Evolutionary conservation across 2,888 invertebrate species (phyloP).

Genomic region (Ceramica pisi): DNA sequence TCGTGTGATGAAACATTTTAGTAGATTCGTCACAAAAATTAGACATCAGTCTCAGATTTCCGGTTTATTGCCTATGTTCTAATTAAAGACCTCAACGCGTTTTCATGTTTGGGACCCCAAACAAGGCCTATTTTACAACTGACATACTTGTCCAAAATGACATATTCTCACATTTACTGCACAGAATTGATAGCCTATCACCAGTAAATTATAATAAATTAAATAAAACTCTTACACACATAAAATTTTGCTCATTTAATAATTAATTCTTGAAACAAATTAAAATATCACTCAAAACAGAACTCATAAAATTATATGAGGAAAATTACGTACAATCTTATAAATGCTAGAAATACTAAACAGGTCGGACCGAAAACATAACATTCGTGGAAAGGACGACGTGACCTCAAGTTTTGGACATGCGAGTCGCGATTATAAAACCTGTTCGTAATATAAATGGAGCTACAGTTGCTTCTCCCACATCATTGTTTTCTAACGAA

Average conservation of each 20-base stretch:
- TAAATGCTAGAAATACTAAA: slow-evolving; percentile 23
- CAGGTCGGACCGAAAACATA: slow-evolving; percentile 37
- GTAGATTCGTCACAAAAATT: no score
- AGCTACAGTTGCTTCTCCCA: slow-evolving; percentile 72
- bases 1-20: no score
- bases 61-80: background rate
- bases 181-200: background rate
- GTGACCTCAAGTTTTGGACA: slow-evolving; percentile 75
- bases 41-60: no score
- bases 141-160: no score
- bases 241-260: no score
- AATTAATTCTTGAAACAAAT: no score
- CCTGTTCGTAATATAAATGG: slow-evolving; percentile 79
- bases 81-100: slow-evolving; percentile 13
- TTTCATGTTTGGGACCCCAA: background rate
- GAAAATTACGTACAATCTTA: slow-evolving; percentile 2
- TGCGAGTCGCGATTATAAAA: slow-evolving; percentile 74
- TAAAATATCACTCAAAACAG: no score
- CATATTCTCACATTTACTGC: no score
- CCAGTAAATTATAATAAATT: background rate
- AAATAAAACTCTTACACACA: no score
- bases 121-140: no score
- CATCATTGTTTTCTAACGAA: slow-evolving; percentile 65
- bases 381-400: slow-evolving; percentile 57
- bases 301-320: background rate